Evolutionary conservation across 37 sponge, comb jelly and placozoan genomes (phyloP).

Genomic region (Eunapius fragilis): DNA sequence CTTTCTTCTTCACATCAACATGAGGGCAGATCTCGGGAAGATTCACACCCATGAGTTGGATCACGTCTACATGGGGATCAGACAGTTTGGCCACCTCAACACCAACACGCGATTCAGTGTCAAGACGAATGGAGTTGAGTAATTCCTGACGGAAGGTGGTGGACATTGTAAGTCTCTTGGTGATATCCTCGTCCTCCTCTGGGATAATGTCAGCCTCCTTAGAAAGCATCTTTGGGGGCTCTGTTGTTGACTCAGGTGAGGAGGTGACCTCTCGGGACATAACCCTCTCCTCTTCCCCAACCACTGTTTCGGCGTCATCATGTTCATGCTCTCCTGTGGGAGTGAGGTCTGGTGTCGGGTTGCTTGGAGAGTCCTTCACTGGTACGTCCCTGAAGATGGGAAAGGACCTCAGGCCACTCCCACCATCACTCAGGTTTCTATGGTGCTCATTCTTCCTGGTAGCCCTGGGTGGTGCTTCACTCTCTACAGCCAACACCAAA

Average conservation of each 20-base stretch:
- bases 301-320: conserved; percentile 13
- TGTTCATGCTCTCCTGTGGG: background rate
- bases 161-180: conserved; percentile 54
- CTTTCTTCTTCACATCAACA: conserved; percentile 79
- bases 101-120: conserved; percentile 54
- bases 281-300: conserved; percentile 8
- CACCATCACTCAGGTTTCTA: background rate
- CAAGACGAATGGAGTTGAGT: conserved; percentile 40
- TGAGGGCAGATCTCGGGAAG: conserved; percentile 80
- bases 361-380: background rate
- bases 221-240: background rate
- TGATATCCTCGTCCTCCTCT: background rate
- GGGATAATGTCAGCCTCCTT: conserved; percentile 8
- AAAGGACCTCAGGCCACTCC: background rate
- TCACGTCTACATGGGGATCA: conserved; percentile 50
- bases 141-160: conserved; percentile 64
- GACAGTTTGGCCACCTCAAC: conserved; percentile 72
- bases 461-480: background rate
- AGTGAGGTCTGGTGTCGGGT: background rate
- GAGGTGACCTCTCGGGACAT: background rate
- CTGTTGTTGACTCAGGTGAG: background rate
- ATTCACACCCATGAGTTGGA: conserved; percentile 62
- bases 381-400: background rate
- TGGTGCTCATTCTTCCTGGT: background rate
- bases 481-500: background rate